Base-by-base conservation (phyloP, 1,140 invertebrate species). In the Apolygus lucorum region DNA sequence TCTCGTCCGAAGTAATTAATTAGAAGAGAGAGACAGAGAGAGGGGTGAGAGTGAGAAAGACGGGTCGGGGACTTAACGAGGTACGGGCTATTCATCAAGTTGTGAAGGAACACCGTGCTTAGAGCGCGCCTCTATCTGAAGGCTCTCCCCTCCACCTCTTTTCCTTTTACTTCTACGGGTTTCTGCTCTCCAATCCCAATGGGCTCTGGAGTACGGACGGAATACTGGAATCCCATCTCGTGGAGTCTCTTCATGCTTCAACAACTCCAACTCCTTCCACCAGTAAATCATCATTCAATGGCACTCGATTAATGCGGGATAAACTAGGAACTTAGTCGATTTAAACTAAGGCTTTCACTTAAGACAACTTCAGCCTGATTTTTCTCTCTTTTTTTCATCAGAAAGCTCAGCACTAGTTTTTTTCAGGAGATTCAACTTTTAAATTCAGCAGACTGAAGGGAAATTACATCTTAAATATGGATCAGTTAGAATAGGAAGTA, bases 1-100 rank as follows among this genome's bases (percentile, higher is more conserved):
- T 59, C 54, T 59, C 22, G 54, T 21, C 54, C n/a, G n/a, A 59
- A 59, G 54, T 59, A 59, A 59, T 59, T 59, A 59, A 59, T 59
- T 59, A 59, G 54, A 59, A 59, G 22, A 59, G 54, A 17, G 11
- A 59, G 54, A 22, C 13, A 59, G 22, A 59, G 54, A 59, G 22
- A 59, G 22, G 22, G 4, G 54, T 11, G 22, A 24, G 54, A 21
- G 54, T 11, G 54, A 59, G 54, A 24, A 13, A 21, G 34, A 11
- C 8, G 34, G 34, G 34, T 49, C 17, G 11, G 13, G 22, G 54
- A 59, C 54, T 59, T 59, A 59, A 59, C 54, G 54, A 59, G 54
- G 54, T 59, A 59, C 54, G n/a, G n/a, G 11, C 54, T 59, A 59
- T 59, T 59, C 54, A 59, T 59, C 54, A 59, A 59, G 11, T 59